A percentile compares a stretch with the other conserved stretches of the same genome.
phyloP scores from a whole-genome alignment of 2,888 invertebrate genomes.

The Toxonevra muliebris region DNA sequence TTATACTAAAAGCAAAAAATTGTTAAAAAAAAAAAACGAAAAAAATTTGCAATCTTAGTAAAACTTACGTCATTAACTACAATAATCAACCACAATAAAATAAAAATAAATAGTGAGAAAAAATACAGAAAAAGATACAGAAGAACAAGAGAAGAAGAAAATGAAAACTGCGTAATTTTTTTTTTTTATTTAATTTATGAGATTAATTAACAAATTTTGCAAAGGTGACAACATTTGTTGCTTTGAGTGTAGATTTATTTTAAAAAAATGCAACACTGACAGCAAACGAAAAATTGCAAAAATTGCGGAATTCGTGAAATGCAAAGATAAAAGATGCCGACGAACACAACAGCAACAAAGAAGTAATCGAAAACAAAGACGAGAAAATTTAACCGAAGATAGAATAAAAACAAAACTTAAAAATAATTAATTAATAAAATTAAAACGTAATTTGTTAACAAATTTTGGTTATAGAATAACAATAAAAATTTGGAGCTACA shows the following conservation, averaged over 20 bases:
- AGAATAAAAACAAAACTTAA: too few species aligned
- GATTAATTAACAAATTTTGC: conserved; percentile 38
- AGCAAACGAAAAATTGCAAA: conserved; percentile 41
- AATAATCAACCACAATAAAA: conserved; percentile 23
- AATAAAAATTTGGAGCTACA: too few species aligned
- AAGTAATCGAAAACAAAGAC: neutral
- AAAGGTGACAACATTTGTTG: conserved; percentile 29
- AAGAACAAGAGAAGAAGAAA: neutral
- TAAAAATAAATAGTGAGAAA: conserved; percentile 8
- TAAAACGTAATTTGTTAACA: too few species aligned
- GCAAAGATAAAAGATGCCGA: neutral
- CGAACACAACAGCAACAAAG: neutral
- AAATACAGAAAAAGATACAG: too few species aligned
- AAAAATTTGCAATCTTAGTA: neutral
- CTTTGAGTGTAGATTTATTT: neutral
- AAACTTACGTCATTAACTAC: neutral
- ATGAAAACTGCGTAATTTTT: conserved; percentile 17
- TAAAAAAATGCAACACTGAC: conserved; percentile 30
- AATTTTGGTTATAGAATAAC: too few species aligned
- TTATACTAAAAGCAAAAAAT: too few species aligned
- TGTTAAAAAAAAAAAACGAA: too few species aligned
- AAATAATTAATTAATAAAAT: too few species aligned
- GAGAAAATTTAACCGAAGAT: neutral
- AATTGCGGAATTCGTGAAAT: neutral
- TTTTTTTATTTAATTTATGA: neutral